Base-by-base conservation (phyloP, 1,140 invertebrate genomes). In the Leptinotarsa texana region DNA sequence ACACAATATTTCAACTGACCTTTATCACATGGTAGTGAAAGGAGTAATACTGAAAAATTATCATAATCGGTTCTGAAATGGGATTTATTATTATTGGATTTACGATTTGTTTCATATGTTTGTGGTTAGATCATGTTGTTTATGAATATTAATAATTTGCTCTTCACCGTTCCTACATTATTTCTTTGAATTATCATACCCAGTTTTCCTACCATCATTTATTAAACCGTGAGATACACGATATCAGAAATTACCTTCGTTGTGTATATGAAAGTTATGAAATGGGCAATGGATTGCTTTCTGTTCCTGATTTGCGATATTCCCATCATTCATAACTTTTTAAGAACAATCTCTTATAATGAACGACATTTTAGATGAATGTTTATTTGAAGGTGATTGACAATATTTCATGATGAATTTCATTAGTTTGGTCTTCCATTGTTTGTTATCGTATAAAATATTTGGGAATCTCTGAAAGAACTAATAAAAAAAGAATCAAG, bases 1-100 rank as follows among this genome's bases (percentile, higher is more conserved):
- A 21, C 27, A 71, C 42, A 49, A 8, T 49, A 71, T 62, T 62
- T 62, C 57, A 22, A 27, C 42, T 71, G 69, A 71, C 69, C 69
- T 71, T 62, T 71, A 71, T 71, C 33, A 21, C 18, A 62, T 62
- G 49, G 49, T 17, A 62, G 69, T 71, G 69, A 71, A 71, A 71
- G 69, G 69, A 71, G 33, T 71, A 71, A 62, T 33, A 13, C 51
- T 49, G 42, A 71, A 71, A 71, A 71, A 71, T 71, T 71, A 71
- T 15, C 69, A 61, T 71, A 24, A 71, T 71, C 69, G 69, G 22
- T 71, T 71, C 51, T 15, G 51, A 51, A 71, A 62, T 68, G 49
- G 61, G 69, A 71, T 62, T 71, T 71, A 68, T 68, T 68, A 68
- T 68, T 68, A 68, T 65, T 47, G 66, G 66, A 68, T 68, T 42